A percentile compares a stretch with the other conserved stretches of the same genome.
Conservation (phyloP, 2,113 vertebrate genomes). For the Amazona guildingii region DNA sequence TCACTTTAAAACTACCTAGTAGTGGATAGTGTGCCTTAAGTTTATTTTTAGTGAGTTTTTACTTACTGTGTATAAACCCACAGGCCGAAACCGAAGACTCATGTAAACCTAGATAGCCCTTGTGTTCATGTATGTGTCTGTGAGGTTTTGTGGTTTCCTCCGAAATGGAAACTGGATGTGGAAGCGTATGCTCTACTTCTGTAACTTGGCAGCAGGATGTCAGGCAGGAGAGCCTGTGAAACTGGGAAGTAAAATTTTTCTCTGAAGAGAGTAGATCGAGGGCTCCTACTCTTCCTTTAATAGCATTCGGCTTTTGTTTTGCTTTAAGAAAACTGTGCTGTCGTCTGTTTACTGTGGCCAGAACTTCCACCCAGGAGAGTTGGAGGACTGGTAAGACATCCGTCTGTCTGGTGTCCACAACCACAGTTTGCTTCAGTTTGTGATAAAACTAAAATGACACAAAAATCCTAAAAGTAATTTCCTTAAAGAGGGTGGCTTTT, state of each 20-base stretch:
- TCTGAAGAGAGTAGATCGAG: background rate
- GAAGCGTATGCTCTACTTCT: background rate
- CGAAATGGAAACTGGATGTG: background rate
- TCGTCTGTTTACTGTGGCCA: background rate
- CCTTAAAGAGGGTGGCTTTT: background rate
- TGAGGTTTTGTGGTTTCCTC: background rate
- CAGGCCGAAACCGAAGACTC: background rate
- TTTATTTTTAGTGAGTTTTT: background rate
- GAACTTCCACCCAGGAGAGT: background rate
- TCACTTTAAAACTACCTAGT: background rate
- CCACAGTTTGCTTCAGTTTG: background rate
- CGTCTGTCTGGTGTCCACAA: background rate
- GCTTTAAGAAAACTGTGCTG: background rate
- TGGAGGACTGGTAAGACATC: background rate
- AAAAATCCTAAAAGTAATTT: background rate
- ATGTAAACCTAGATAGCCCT: background rate
- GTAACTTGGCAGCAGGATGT: background rate
- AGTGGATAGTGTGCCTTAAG: background rate
- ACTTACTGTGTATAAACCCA: background rate
- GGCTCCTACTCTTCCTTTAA: background rate
- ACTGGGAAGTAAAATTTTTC: background rate
- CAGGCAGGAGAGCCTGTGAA: background rate
- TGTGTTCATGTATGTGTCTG: background rate
- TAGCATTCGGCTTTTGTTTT: background rate
- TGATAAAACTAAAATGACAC: background rate